Conservation (phyloP, 2,797 vertebrate genomes). For the Perodicticus potto region DNA sequence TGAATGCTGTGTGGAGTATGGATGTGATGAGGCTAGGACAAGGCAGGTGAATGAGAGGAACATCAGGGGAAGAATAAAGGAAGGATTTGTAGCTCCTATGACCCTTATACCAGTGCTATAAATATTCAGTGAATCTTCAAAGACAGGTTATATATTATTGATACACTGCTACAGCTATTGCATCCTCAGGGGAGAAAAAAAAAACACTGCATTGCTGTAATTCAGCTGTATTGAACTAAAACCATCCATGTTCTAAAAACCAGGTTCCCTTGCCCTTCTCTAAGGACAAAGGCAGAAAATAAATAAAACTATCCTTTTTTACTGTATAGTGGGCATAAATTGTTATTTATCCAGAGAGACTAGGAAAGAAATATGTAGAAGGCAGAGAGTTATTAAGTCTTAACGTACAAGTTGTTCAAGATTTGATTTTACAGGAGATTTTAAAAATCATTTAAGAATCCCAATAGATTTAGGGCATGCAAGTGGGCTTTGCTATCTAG, state of each 20-base stretch:
- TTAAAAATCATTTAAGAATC: not conserved
- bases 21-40: rapidly evolving
- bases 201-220: conserved; percentile 10
- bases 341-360: conserved; percentile 6
- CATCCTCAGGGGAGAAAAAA: not conserved
- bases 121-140: conserved; percentile 45
- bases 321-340: not conserved
- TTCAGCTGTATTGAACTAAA: conserved; percentile 57
- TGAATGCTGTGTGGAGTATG: not conserved
- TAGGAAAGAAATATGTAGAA: conserved; percentile 31
- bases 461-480: too few relatives aligned
- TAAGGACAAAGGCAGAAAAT: conserved; percentile 41
- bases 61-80: not conserved
- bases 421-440: conserved; percentile 42
- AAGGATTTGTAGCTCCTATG: not conserved
- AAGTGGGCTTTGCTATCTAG: too few relatives aligned
- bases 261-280: not conserved
- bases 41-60: not conserved
- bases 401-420: not conserved
- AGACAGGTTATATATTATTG: conserved; percentile 44
- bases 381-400: not conserved
- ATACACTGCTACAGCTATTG: conserved; percentile 43
- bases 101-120: not conserved
- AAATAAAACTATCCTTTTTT: conserved; percentile 25
- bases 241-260: conserved; percentile 34